These are phyloP conservation scores for Oryzias sinensis DNA, from an alignment of 2,797 vertebrate species.

Conservation along the genomic window DNA sequence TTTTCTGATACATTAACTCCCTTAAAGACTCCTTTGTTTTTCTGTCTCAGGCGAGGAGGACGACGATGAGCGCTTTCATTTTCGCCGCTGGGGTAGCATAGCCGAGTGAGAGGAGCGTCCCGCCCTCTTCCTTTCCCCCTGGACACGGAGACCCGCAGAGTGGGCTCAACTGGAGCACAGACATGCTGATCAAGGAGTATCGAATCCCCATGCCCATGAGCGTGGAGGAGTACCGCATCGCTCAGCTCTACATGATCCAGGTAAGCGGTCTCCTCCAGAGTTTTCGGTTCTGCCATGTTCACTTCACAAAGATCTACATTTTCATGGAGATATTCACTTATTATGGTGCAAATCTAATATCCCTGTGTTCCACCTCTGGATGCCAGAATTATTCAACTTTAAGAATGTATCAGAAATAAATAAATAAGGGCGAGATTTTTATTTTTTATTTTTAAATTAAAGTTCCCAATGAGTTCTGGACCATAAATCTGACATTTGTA, in stretches of 20 bases:
- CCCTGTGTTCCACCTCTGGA: no score
- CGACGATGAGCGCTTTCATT: slow-evolving; percentile 44
- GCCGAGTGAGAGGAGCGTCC: slow-evolving; percentile 35
- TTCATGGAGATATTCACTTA: no score
- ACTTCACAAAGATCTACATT: no score
- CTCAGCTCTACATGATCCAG: slow-evolving; percentile 99
- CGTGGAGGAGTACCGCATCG: slow-evolving; percentile 98
- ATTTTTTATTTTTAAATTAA: no score
- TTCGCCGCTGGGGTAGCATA: slow-evolving; percentile 41
- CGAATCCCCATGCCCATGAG: slow-evolving; percentile 96
- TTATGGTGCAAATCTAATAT: no score
- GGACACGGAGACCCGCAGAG: slow-evolving; percentile 33
- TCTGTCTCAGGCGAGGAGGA: slow-evolving; percentile 53
- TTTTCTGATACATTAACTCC: neutral
- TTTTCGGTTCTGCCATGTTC: no score
- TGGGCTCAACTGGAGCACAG: slow-evolving; percentile 62
- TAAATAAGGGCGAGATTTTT: no score
- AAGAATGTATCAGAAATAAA: no score
- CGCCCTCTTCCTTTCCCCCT: slow-evolving; percentile 36
- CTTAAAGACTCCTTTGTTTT: slow-evolving; percentile 2
- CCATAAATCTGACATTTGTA: no score
- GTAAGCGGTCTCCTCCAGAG: slow-evolving; percentile 64
- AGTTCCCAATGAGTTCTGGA: no score
- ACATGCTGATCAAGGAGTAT: slow-evolving; percentile 74
- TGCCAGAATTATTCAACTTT: no score